Evolutionary conservation across 2,797 vertebrate genomes (phyloP), one percentile per base, ranked within the genome.

Genomic region (Coregonus suidteri): DNA sequence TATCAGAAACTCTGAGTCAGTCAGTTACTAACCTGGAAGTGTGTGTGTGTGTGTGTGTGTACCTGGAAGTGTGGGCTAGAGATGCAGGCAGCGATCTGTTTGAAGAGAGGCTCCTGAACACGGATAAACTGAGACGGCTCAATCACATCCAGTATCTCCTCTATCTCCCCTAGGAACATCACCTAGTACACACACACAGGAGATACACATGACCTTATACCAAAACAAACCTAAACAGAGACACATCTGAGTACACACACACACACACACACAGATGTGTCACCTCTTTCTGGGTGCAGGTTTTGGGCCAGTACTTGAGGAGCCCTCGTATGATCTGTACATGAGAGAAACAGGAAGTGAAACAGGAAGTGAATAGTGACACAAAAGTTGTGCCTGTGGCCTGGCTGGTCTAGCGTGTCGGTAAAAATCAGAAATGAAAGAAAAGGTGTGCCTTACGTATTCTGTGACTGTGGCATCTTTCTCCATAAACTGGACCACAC

Each of bases 261-360:
- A 35, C 34, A 35, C 59, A 54, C 66, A 35, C 25, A 62, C 34
- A 20, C 51, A 64, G 1, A 6, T 20, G 30, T 53, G 90, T 93
- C 85, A 97, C 96, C 96, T 98, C 97, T 91, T 98, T 98, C 92
- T 97, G 96, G 74, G 96, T 97, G 89, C 96, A 97, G 84, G 97
- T 97, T 93, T 97, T 98, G 1, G 97, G 97, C 97, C 97, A 98
- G 87, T 96, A 98, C 89, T 97, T 98, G 77, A 98, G 94, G 82
- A 98, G 90, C 37, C 96, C 97, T 87, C 96, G 94, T 87, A 98
- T 97, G 87, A 98, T 97, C 97, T 98, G 92, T 67, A 86, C 77
- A 85, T 72, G 41, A 80, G 72, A 79, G 86, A 81, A 65, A 81
- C 35, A 66, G 37, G 62, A 18, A 66, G 79, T 73, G 79, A 75